Percentiles rank a stretch among this genome's conserved stretches.
Evolutionary conservation across 2,888 invertebrate species (phyloP).

Genomic region (Drosophila paracracens): DNA sequence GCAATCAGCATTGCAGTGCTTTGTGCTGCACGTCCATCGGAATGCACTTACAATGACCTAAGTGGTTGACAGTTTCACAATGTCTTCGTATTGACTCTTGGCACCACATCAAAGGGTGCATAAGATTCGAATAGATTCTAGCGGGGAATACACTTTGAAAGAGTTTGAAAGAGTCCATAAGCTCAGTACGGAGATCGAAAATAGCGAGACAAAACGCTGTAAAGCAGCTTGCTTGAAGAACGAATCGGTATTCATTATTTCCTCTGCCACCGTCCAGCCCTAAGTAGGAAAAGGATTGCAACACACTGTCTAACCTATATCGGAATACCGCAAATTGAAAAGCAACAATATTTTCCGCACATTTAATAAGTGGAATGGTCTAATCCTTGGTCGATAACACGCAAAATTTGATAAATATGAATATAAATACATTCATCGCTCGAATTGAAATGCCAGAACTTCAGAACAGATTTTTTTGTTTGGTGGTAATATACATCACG

Average conservation of each 20-base stretch:
- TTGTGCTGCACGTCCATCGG: conserved; percentile 16
- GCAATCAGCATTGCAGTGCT: conserved; percentile 25
- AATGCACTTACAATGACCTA: conserved; percentile 1
- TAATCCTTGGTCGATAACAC: background rate
- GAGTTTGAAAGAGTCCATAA: background rate
- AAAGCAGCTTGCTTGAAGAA: background rate
- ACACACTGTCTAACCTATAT: background rate
- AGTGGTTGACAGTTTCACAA: conserved; percentile 1
- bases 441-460: background rate
- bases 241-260: background rate
- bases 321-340: background rate
- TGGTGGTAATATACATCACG: background rate
- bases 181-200: background rate
- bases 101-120: background rate
- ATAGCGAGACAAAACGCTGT: background rate
- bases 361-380: no score
- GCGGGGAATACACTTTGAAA: background rate
- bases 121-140: background rate
- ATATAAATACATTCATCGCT: background rate
- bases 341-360: background rate
- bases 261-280: background rate
- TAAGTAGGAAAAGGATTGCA: background rate
- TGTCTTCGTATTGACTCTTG: background rate
- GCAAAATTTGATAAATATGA: background rate
- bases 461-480: background rate